Evolutionary conservation across 2,113 vertebrate species (phyloP).

Genomic region (Chaetura pelagica): DNA sequence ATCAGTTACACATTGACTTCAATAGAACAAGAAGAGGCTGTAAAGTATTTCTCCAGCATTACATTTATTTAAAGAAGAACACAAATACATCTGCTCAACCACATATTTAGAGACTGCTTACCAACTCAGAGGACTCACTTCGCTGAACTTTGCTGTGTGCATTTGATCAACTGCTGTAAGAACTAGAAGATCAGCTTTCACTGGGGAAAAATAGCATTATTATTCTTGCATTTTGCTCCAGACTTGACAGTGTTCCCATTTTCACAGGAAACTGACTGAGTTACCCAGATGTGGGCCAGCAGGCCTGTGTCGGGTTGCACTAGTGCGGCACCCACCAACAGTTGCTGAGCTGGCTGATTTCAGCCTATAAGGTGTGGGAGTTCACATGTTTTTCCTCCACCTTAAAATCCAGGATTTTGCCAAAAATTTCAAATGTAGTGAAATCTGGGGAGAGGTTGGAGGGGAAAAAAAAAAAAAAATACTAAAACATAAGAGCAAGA

Average conservation of each 20-base stretch:
- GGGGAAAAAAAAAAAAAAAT: fast-evolving
- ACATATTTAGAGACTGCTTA: slow-evolving; percentile 5
- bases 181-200: slow-evolving; percentile 54
- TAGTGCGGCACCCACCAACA: not conserved
- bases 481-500: not conserved
- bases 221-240: slow-evolving; percentile 60
- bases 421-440: not conserved
- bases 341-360: slow-evolving; percentile 50
- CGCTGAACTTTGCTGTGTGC: not conserved
- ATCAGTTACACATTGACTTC: not conserved
- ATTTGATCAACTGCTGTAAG: slow-evolving; percentile 36
- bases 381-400: slow-evolving; percentile 26
- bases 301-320: slow-evolving; percentile 35
- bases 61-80: not conserved
- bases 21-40: not conserved
- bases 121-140: slow-evolving; percentile 27
- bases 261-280: slow-evolving; percentile 64
- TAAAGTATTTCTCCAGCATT: not conserved
- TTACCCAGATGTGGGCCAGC: slow-evolving; percentile 54
- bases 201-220: slow-evolving; percentile 45
- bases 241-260: slow-evolving; percentile 66
- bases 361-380: not conserved
- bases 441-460: not conserved
- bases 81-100: not conserved
- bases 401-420: slow-evolving; percentile 22